Percentiles rank a stretch among this genome's conserved stretches.
phyloP scores from a whole-genome alignment of 2,888 invertebrate species.

The Ariolimax columbianus region DNA sequence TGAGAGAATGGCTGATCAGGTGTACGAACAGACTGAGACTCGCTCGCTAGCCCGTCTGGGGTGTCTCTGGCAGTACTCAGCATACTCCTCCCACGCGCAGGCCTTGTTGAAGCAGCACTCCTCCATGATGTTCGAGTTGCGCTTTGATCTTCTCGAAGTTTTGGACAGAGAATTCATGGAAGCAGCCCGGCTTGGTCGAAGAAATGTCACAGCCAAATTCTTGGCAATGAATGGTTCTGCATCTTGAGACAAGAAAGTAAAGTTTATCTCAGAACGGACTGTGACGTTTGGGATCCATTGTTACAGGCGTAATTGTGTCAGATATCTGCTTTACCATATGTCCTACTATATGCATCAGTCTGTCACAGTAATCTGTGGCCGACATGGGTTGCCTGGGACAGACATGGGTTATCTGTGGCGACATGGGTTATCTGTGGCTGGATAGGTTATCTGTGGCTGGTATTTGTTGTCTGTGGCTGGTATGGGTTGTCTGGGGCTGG shows the following conservation, averaged over 20 bases:
- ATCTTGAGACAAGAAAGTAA: background rate
- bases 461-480: no score
- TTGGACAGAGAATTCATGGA: background rate
- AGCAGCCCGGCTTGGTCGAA: background rate
- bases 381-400: background rate
- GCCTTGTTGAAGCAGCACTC: conserved; percentile 61
- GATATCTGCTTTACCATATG: background rate
- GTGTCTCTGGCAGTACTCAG: conserved; percentile 59
- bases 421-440: no score
- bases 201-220: conserved; percentile 38
- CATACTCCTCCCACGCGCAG: conserved; percentile 63
- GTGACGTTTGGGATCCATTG: no score
- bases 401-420: background rate
- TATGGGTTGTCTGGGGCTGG: no score
- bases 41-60: conserved; percentile 49
- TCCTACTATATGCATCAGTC: background rate
- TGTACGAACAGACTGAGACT: conserved; percentile 50
- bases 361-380: background rate
- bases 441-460: no score
- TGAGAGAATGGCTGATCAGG: background rate
- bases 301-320: no score
- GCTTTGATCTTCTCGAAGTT: conserved; percentile 15
- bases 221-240: conserved; percentile 46
- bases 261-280: background rate
- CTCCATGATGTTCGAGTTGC: conserved; percentile 55